Conservation (phyloP, 2,113 vertebrate genomes). For the cat (Felis catus) region F.catus_Fca126_mat1.0 CM031418.1:47674001-47674500, state of each 20-base stretch:
- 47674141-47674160: background rate
- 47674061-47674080: background rate
- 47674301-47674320: background rate
- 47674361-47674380: background rate
- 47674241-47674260: background rate
- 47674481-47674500: background rate
- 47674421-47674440: background rate
- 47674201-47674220: background rate
- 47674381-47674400: background rate
- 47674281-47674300: slow-evolving; percentile 6
- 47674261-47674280: background rate
- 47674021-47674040: background rate
- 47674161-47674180: background rate
- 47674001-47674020: background rate
- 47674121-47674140: background rate
- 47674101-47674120: background rate
- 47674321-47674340: background rate
- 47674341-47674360: background rate
- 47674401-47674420: background rate
- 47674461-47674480: background rate
- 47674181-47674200: background rate
- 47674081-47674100: background rate
- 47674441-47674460: background rate
- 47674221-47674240: background rate
- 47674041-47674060: background rate